Base-by-base conservation (phyloP, 2,888 invertebrate genomes). In the Seira sanloemensis region DNA sequence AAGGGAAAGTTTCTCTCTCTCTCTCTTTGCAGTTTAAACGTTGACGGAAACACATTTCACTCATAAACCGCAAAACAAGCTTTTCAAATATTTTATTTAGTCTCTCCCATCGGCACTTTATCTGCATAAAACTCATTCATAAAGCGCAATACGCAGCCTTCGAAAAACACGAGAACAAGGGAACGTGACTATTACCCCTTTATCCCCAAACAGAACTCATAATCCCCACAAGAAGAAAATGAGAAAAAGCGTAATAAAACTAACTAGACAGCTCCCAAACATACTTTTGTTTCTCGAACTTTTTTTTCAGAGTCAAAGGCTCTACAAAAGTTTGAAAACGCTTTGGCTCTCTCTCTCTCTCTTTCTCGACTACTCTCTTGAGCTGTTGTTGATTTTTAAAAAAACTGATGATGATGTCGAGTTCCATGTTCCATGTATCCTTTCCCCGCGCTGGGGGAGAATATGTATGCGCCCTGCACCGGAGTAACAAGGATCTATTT, bases 401-500 rank as follows among this genome's bases (percentile, higher is more conserved):
- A 1, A 16, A 50, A 50, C 50, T 50, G 50, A 2, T n/a, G n/a
- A n/a, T n/a, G n/a, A n/a, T 7, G 50, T 50, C 5, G 50, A 50
- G 50, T 50, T 50, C 16, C 50, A 12, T 50, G 50, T 16, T 2
- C 16, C 50, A 7, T 50, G 2, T 50, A 7, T 18, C 50, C 12
- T 50, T 50, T 12, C 50, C 12, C 50, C 50, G 5, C 4, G 37
- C 37, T 12, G 37, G 37, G 50, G n/a, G 50, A 12, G n/a, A 50
- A 50, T 50, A 50, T 12, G 4, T 12, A 37, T 12, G 37, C n/a
- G n/a, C n/a, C n/a, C n/a, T n/a, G n/a, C n/a, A n/a, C n/a, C n/a
- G n/a, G n/a, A n/a, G n/a, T n/a, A n/a, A n/a, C n/a, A 24, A 79
- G 50, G 50, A 50, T 50, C 50, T 50, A 46, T 71, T 82, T 82